A percentile compares a stretch with the other conserved stretches of the same genome.
phyloP scores from a whole-genome alignment of 2,888 invertebrate species.

The Cataglyphis altisquamis region DNA sequence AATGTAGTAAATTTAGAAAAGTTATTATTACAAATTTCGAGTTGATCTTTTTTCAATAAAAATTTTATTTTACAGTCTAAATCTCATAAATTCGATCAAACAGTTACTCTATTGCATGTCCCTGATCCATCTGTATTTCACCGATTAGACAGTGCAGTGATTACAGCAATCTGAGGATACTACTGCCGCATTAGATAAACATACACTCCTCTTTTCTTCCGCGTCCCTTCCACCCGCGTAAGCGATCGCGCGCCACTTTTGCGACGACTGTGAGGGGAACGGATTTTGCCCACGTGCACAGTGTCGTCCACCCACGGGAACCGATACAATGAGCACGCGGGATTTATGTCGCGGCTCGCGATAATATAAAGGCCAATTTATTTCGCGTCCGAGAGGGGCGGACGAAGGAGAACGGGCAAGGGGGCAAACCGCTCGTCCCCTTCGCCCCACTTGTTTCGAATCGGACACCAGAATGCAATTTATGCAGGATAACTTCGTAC shows the following conservation, averaged over 20 bases:
- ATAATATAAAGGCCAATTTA: conserved; percentile 84
- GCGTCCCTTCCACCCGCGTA: conserved; percentile 64
- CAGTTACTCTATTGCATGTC: neutral
- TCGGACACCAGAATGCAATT: conserved; percentile 75
- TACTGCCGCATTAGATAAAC: conserved; percentile 8
- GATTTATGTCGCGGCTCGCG: conserved; percentile 82
- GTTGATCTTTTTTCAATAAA: neutral
- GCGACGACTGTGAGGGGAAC: conserved; percentile 64
- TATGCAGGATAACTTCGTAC: conserved; percentile 79
- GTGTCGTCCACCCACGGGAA: conserved; percentile 79
- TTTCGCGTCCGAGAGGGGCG: conserved; percentile 70
- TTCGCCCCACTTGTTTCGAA: conserved; percentile 54
- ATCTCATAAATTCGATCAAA: neutral
- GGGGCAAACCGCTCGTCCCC: conserved; percentile 12
- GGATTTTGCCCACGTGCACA: conserved; percentile 78
- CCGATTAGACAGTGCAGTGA: neutral
- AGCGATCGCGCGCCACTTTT: conserved; percentile 70
- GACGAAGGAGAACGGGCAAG: conserved; percentile 37
- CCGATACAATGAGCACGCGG: conserved; percentile 81
- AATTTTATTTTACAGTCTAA: neutral
- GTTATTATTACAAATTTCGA: neutral
- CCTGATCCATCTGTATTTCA: conserved; percentile 9
- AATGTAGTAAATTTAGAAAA: neutral
- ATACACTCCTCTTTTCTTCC: conserved; percentile 32
- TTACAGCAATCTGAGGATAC: conserved; percentile 23